Base-by-base conservation (phyloP, 2,113 vertebrate genomes). In the Ahaetulla prasina region DNA sequence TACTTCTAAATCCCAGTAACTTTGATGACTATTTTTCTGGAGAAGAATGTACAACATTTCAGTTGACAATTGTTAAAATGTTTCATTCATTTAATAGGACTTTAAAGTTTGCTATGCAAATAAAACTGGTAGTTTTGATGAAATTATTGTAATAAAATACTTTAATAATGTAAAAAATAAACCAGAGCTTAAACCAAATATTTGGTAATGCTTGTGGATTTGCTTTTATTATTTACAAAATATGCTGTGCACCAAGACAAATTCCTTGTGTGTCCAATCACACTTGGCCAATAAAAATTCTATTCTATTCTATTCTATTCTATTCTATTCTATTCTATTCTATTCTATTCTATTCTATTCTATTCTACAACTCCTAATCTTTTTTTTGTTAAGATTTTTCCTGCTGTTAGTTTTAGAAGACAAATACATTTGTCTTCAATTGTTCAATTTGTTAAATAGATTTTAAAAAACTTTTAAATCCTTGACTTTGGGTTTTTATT, bases 191-290 rank as follows among this genome's bases (percentile, higher is more conserved):
- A 94, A 91, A 50, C 93, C 93, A 95, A 35, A 84, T 88, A 84
- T 87, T 94, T 90, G 89, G 55, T 53, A 92, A 60, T 80, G 68
- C 88, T 92, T 53, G 35, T 74, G 68, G 63, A 96, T 94, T 95
- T 95, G 88, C 49, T 47, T 68, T 87, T 87, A 80, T 94, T 96
- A 49, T 95, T 92, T 96, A 94, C n/a, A n/a, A n/a, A n/a, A n/a
- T n/a, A n/a, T n/a, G n/a, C n/a, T n/a, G n/a, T n/a, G n/a, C n/a
- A n/a, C n/a, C n/a, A n/a, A n/a, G n/a, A n/a, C n/a, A n/a, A n/a
- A n/a, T n/a, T n/a, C n/a, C n/a, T n/a, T n/a, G n/a, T n/a, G n/a
- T n/a, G n/a, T n/a, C n/a, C n/a, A n/a, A n/a, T n/a, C n/a, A n/a
- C n/a, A n/a, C n/a, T n/a, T n/a, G n/a, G n/a, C n/a, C n/a, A n/a